Evolutionary conservation across 2,113 vertebrate species (phyloP).

Genomic region (Bostrychus sinensis): DNA sequence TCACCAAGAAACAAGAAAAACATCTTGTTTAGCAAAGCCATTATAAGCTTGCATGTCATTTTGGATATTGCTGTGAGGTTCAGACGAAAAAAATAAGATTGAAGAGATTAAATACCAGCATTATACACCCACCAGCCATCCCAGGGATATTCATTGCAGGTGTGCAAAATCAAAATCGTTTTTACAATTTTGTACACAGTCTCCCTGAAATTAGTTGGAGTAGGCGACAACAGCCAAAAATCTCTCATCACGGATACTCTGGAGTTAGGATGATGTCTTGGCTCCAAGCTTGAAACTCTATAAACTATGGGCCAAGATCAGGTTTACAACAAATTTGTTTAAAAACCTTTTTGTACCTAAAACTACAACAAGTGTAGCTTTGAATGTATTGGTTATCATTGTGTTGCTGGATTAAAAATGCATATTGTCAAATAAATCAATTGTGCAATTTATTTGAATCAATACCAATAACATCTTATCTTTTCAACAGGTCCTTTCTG

Average conservation of each 20-base stretch:
- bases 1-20: not conserved
- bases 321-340: not conserved
- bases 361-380: not conserved
- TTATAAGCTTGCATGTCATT: conserved; percentile 1
- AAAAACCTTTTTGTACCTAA: not conserved
- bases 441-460: not conserved
- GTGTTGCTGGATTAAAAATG: conserved; percentile 3
- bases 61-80: not conserved
- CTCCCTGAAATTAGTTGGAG: conserved; percentile 1
- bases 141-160: not conserved
- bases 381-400: not conserved
- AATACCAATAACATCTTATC: not conserved
- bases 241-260: not conserved
- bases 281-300: not conserved
- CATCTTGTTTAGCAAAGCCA: not conserved
- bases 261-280: too few species aligned
- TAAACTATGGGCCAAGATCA: not conserved
- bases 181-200: not conserved
- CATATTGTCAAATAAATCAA: not conserved
- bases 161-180: conserved; percentile 11
- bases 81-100: not conserved
- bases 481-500: not conserved
- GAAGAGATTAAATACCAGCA: conserved; percentile 11
- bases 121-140: not conserved
- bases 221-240: conserved; percentile 1